Evolutionary conservation across 1,140 invertebrate species (phyloP).

Genomic region (Phortica variegata): DNA sequence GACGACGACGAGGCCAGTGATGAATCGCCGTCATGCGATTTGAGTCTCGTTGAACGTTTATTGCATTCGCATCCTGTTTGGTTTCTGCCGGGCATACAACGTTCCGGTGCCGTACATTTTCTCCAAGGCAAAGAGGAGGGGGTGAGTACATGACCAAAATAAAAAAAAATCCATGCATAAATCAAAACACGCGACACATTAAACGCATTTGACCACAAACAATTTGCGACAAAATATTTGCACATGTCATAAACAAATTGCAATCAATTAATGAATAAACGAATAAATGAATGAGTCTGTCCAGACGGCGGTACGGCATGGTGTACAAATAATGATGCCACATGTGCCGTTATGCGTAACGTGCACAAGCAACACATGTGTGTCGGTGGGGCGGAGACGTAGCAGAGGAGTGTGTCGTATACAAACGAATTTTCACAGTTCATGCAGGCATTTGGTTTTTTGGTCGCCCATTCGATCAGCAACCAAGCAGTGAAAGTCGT

Average conservation of each 20-base stretch:
- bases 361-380: too few species aligned
- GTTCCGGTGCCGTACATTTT: conserved; percentile 87
- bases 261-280: conserved; percentile 48
- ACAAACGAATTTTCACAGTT: too few species aligned
- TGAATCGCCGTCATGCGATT: conserved; percentile 68
- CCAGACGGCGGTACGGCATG: too few species aligned
- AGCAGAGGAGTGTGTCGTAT: too few species aligned
- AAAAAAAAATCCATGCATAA: conserved; percentile 11
- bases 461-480: too few species aligned
- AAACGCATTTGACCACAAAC: conserved; percentile 30
- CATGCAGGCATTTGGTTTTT: too few species aligned
- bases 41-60: conserved; percentile 81
- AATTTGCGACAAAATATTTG: conserved; percentile 18
- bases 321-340: too few species aligned
- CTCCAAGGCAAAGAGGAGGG: conserved; percentile 91
- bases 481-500: too few species aligned
- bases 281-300: too few species aligned
- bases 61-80: conserved; percentile 91
- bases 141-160: conserved; percentile 62
- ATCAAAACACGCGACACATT: conserved; percentile 17
- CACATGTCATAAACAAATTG: conserved; percentile 48
- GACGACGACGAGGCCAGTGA: conserved; percentile 35
- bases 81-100: conserved; percentile 91
- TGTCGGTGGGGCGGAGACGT: too few species aligned
- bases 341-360: too few species aligned